These are phyloP conservation scores for Oryzias curvinotus DNA, from an alignment of 2,113 vertebrate species.

Conservation along the genomic window DNA sequence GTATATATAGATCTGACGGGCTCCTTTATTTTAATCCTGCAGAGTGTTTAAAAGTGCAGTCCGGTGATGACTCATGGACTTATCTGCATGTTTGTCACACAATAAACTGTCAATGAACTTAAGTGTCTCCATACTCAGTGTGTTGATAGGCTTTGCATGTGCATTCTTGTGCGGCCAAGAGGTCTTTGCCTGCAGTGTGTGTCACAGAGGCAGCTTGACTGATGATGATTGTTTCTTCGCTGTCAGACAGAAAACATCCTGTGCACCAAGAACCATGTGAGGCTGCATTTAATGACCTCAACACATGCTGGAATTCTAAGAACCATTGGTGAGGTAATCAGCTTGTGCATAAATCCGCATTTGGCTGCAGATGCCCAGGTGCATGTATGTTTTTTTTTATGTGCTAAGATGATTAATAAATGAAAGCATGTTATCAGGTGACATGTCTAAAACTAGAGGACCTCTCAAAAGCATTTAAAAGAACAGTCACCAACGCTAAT, in stretches of 20 bases:
- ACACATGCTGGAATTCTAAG: slow-evolving; percentile 55
- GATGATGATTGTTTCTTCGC: slow-evolving; percentile 55
- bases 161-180: slow-evolving; percentile 6
- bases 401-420: neutral
- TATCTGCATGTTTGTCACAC: neutral
- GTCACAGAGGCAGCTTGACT: slow-evolving; percentile 22
- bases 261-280: slow-evolving; percentile 37
- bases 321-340: slow-evolving; percentile 46
- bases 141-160: slow-evolving; percentile 5
- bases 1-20: neutral
- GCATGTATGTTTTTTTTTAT: slow-evolving; percentile 29
- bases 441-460: neutral
- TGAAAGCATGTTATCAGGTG: too few relatives aligned
- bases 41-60: neutral
- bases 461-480: slow-evolving; percentile 19
- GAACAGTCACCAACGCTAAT: slow-evolving; percentile 20
- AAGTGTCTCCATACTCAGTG: slow-evolving; percentile 1
- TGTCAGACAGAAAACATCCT: slow-evolving; percentile 60
- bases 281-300: slow-evolving; percentile 51
- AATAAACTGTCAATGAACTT: neutral
- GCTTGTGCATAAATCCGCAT: slow-evolving; percentile 25
- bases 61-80: neutral
- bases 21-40: too few relatives aligned
- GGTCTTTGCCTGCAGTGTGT: neutral
- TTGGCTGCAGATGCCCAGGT: slow-evolving; percentile 33